These are phyloP conservation scores for Exocentrus adspersus DNA, from an alignment of 2,888 invertebrate genomes.

Conservation along the genomic window DNA sequence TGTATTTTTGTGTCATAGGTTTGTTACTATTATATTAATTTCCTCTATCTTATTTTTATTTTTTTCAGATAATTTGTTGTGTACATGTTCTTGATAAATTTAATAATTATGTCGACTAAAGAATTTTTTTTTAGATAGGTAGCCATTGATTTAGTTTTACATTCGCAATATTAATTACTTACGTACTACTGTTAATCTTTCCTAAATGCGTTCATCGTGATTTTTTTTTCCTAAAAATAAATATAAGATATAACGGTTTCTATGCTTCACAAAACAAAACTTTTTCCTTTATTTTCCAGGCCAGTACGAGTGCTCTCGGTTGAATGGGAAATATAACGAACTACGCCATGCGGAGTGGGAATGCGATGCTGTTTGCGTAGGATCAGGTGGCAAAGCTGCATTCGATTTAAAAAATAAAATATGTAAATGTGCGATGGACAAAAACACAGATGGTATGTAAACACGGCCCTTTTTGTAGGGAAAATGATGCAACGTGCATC, in stretches of 20 bases:
- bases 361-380: slow-evolving; percentile 42
- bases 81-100: too few species aligned
- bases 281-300: slow-evolving; percentile 16
- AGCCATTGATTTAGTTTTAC: too few species aligned
- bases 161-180: too few species aligned
- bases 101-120: too few species aligned
- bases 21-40: not conserved
- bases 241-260: not conserved
- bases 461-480: slow-evolving; percentile 7
- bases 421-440: slow-evolving; percentile 38
- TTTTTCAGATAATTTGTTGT: too few species aligned
- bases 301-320: not conserved
- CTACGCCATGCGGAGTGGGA: slow-evolving; percentile 34
- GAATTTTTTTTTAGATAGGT: too few species aligned
- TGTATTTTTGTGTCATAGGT: slow-evolving; percentile 7
- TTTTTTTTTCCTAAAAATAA: not conserved
- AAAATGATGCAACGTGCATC: not conserved
- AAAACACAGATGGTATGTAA: slow-evolving; percentile 38
- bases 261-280: not conserved
- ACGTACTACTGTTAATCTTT: too few species aligned
- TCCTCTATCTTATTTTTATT: too few species aligned
- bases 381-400: slow-evolving; percentile 38
- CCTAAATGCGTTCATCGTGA: too few species aligned
- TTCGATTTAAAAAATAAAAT: slow-evolving; percentile 35
- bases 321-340: slow-evolving; percentile 33